Conservation (phyloP, 2,113 vertebrate species). For the Eudorcas thomsonii region DNA sequence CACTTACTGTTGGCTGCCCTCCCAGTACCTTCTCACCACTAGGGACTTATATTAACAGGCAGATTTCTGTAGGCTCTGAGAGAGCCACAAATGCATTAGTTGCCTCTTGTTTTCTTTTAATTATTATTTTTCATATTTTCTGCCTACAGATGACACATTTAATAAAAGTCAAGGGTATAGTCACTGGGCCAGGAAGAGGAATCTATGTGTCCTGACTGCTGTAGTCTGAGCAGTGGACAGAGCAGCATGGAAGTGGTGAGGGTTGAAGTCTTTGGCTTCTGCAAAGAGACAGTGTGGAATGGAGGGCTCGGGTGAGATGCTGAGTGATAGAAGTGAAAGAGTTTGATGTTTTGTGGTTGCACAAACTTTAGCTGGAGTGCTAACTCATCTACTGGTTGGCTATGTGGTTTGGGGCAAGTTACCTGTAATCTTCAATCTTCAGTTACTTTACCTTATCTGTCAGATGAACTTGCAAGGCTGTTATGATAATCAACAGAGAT, state of each 20-base stretch:
- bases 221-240: neutral
- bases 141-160: neutral
- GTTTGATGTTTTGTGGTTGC: neutral
- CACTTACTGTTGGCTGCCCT: conserved; percentile 80
- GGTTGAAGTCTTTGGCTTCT: neutral
- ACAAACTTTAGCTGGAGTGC: neutral
- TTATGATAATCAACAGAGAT: neutral
- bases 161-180: neutral
- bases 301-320: neutral
- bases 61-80: conserved; percentile 75
- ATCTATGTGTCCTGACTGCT: neutral
- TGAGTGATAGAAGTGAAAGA: neutral
- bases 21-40: conserved; percentile 80
- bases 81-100: conserved; percentile 55
- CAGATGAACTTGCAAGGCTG: neutral
- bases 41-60: conserved; percentile 76
- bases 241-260: neutral
- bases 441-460: neutral
- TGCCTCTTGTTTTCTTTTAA: conserved; percentile 46
- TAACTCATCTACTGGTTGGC: neutral
- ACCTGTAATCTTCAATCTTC: neutral
- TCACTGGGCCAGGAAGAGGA: neutral
- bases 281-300: neutral
- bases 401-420: neutral
- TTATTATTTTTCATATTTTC: conserved; percentile 16